phyloP scores from a whole-genome alignment of 2,888 invertebrate species.

The Lasioglossum morio region DNA sequence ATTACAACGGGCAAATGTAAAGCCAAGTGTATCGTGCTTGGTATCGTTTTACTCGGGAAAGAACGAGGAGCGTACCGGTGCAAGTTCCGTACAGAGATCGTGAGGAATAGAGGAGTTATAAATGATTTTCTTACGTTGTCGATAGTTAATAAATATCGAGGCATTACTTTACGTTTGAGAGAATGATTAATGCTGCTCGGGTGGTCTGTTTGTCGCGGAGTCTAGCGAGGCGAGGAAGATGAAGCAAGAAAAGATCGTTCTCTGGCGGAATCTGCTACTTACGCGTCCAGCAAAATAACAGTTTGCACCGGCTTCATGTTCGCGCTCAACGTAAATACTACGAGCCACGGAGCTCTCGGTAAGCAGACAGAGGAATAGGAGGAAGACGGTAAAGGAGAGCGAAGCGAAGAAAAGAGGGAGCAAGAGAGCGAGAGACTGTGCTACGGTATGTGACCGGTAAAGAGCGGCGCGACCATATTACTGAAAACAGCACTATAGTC shows the following conservation, averaged over 20 bases:
- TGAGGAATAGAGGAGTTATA: background rate
- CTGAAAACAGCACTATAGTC: slow-evolving; percentile 20
- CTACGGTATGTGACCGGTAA: slow-evolving; percentile 28
- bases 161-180: background rate
- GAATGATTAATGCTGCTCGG: background rate
- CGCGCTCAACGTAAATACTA: slow-evolving; percentile 45
- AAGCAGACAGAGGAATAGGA: slow-evolving; percentile 36
- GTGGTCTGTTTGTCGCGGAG: background rate
- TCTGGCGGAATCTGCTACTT: slow-evolving; percentile 51
- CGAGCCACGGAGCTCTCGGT: slow-evolving; percentile 19
- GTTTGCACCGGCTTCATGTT: slow-evolving; percentile 54
- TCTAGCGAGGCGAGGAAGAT: background rate
- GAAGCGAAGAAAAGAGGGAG: slow-evolving; percentile 5
- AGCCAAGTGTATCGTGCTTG: background rate
- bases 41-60: background rate
- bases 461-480: slow-evolving; percentile 22
- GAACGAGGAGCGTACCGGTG: background rate
- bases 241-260: background rate
- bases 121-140: background rate
- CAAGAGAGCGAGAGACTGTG: background rate
- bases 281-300: slow-evolving; percentile 62
- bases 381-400: slow-evolving; percentile 20
- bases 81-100: background rate
- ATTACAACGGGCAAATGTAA: background rate
- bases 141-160: background rate